Evolutionary conservation across 2,797 vertebrate genomes (phyloP).

Genomic region (Botia kubotai): DNA sequence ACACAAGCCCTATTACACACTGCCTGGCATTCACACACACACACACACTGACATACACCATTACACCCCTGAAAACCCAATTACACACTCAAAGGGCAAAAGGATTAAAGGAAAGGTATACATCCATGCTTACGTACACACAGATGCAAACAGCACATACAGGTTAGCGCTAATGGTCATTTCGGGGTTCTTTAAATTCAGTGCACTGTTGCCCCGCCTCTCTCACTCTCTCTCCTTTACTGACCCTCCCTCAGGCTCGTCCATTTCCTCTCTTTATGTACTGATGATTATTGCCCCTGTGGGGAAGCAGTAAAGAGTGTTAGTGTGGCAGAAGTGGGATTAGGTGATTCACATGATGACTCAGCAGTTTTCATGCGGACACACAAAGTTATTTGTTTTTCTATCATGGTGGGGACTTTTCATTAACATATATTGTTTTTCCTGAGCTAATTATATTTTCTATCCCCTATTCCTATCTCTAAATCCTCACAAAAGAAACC

Average conservation of each 20-base stretch:
- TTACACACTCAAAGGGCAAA: slow-evolving; percentile 68
- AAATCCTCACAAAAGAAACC: too few relatives aligned
- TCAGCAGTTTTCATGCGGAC: neutral
- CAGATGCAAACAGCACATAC: slow-evolving; percentile 48
- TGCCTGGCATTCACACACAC: too few relatives aligned
- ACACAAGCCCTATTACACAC: too few relatives aligned
- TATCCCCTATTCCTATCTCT: neutral
- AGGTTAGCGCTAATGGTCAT: slow-evolving; percentile 35
- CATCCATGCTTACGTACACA: slow-evolving; percentile 42
- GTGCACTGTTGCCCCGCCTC: slow-evolving; percentile 19
- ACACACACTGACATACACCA: slow-evolving; percentile 68
- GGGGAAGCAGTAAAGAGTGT: slow-evolving; percentile 32
- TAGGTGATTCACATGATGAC: slow-evolving; percentile 2
- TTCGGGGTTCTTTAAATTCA: slow-evolving; percentile 45
- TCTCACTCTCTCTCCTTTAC: neutral
- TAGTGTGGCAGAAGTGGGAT: slow-evolving; percentile 28
- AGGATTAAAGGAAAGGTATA: slow-evolving; percentile 62
- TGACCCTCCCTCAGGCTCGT: slow-evolving; percentile 1
- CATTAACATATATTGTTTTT: slow-evolving; percentile 9
- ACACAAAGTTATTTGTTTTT: slow-evolving; percentile 2
- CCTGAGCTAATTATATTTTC: neutral
- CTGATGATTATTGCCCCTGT: slow-evolving; percentile 47
- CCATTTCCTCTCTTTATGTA: slow-evolving; percentile 29
- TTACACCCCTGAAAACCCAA: slow-evolving; percentile 70
- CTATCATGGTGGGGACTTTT: neutral